A percentile compares a stretch with the other conserved stretches of the same genome.
Conservation (phyloP, 2,113 vertebrate genomes). For the Odocoileus hemionus region DNA sequence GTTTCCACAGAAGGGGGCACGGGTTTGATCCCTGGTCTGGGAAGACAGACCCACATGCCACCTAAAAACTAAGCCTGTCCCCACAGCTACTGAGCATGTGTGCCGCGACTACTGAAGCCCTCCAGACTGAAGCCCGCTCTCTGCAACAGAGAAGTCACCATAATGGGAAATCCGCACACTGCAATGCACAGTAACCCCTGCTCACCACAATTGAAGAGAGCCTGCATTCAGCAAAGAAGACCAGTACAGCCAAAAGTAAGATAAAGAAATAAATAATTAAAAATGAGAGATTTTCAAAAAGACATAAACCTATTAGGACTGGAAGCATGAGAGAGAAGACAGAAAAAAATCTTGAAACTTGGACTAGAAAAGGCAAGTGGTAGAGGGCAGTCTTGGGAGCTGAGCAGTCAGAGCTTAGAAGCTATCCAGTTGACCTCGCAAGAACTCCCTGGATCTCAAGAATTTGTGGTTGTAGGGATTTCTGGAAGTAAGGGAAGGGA, state of each 20-base stretch:
- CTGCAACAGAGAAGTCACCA: background rate
- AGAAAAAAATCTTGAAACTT: background rate
- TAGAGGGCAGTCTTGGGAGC: background rate
- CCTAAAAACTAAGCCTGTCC: background rate
- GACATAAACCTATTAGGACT: background rate
- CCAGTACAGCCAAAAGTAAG: background rate
- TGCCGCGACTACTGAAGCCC: background rate
- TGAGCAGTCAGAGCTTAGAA: background rate
- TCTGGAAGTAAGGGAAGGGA: background rate
- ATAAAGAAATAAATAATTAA: background rate
- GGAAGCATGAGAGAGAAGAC: background rate
- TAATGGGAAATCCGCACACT: background rate
- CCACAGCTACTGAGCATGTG: background rate
- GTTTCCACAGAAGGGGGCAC: background rate
- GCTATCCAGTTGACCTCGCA: background rate
- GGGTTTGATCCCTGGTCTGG: background rate
- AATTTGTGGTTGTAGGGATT: background rate
- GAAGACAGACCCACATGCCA: background rate
- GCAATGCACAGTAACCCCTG: rapidly evolving
- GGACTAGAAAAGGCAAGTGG: background rate
- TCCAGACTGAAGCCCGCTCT: rapidly evolving
- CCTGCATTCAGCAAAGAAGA: background rate
- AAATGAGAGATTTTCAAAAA: background rate
- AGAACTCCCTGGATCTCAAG: background rate
- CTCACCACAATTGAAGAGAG: background rate